These are phyloP conservation scores for Spodoptera exigua DNA, from an alignment of 2,888 invertebrate genomes.

Conservation along the genomic window DNA sequence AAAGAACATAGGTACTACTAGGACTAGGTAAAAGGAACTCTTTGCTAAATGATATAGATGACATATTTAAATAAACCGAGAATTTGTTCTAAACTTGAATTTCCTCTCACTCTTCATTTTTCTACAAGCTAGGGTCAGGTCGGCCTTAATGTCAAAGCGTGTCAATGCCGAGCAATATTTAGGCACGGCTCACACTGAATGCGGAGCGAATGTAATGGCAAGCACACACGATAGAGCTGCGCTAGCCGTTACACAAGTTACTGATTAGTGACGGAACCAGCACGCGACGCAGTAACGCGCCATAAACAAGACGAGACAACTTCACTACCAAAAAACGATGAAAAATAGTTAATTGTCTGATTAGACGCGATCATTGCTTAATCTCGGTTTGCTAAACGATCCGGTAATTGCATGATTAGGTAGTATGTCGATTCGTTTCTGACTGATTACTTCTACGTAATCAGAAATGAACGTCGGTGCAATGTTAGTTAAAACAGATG, in stretches of 20 bases:
- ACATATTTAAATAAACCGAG: too few relatives aligned
- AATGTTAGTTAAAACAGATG: too few relatives aligned
- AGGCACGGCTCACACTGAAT: slow-evolving; percentile 57
- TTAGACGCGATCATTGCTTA: slow-evolving; percentile 59
- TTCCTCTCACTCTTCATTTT: slow-evolving; percentile 3
- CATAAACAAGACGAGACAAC: slow-evolving; percentile 71
- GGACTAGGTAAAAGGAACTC: too few relatives aligned
- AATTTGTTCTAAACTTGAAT: too few relatives aligned
- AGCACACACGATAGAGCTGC: slow-evolving; percentile 73
- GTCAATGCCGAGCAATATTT: slow-evolving; percentile 69
- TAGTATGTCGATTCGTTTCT: slow-evolving; percentile 31
- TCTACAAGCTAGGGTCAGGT: slow-evolving; percentile 40
- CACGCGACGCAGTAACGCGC: slow-evolving; percentile 77
- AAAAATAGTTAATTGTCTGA: slow-evolving; percentile 59
- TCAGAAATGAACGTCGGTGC: too few relatives aligned
- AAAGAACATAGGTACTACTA: too few relatives aligned
- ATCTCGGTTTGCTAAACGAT: slow-evolving; percentile 49
- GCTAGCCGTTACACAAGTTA: slow-evolving; percentile 73
- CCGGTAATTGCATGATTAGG: slow-evolving; percentile 48
- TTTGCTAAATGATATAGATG: too few relatives aligned
- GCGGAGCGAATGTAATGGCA: slow-evolving; percentile 73
- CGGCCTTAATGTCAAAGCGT: slow-evolving; percentile 67
- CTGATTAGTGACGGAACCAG: slow-evolving; percentile 76
- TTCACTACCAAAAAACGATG: slow-evolving; percentile 60
- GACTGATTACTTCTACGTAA: too few relatives aligned